Evolutionary conservation across 92 coral and sea anemone genomes (phyloP).

Genomic region (Pocillopora grandis): DNA sequence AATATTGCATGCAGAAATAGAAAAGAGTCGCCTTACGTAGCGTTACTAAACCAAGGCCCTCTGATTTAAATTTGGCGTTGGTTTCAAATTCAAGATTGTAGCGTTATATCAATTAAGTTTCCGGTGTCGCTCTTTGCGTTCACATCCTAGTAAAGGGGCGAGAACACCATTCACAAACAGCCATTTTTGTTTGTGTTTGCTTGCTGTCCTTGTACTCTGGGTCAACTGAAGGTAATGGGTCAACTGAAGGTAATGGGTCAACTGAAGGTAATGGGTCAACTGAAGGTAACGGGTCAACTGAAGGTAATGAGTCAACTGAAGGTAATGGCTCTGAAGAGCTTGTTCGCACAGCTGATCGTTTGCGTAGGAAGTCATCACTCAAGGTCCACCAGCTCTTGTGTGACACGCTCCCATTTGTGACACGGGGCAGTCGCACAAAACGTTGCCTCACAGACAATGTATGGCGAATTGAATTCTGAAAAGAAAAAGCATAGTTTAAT

Average conservation of each 20-base stretch:
- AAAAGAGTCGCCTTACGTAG: too few species aligned
- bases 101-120: neutral
- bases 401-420: slow-evolving; percentile 39
- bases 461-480: slow-evolving; percentile 55
- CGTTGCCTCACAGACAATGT: slow-evolving; percentile 42
- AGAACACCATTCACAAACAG: neutral
- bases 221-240: too few species aligned
- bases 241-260: too few species aligned
- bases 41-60: too few species aligned
- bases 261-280: neutral
- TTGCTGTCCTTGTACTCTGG: neutral
- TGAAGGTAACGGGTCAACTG: neutral
- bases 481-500: neutral
- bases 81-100: too few species aligned
- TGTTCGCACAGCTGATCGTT: neutral
- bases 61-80: too few species aligned
- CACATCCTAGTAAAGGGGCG: neutral
- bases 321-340: neutral
- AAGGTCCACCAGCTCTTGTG: slow-evolving; percentile 46
- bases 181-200: neutral
- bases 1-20: too few species aligned
- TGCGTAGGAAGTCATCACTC: slow-evolving; percentile 27
- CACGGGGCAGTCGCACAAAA: slow-evolving; percentile 43
- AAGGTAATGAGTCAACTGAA: neutral
- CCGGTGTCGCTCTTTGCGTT: neutral